Percentiles rank a stretch among this genome's conserved stretches.
Conservation (phyloP, 2,113 vertebrate genomes). For the Motacilla tschutschensis region DNA sequence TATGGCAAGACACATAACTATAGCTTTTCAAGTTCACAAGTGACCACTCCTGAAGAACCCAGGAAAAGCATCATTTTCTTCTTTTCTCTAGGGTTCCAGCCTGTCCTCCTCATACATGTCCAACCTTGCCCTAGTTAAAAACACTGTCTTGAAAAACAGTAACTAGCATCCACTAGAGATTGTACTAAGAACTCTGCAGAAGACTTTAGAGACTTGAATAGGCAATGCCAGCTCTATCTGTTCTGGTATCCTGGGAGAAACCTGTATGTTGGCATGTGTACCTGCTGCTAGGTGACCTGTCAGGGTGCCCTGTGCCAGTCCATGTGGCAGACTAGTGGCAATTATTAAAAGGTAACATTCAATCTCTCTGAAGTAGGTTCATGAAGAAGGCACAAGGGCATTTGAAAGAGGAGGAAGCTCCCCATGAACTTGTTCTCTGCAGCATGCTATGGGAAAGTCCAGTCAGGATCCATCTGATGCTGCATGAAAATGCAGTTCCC, state of each 20-base stretch:
- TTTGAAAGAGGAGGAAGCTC: neutral
- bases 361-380: neutral
- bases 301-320: neutral
- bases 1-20: neutral
- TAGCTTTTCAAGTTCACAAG: neutral
- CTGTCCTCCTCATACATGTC: neutral
- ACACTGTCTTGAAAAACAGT: neutral
- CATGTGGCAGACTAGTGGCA: neutral
- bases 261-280: fast-evolving
- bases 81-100: neutral
- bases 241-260: neutral
- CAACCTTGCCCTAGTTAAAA: neutral
- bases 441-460: neutral
- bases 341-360: neutral
- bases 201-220: neutral
- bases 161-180: neutral
- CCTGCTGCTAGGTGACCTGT: neutral
- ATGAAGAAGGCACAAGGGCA: neutral
- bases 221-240: neutral
- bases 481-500: neutral
- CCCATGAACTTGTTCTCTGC: fast-evolving
- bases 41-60: neutral
- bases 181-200: neutral
- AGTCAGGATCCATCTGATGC: neutral
- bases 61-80: neutral